Base-by-base conservation (phyloP, 2,797 vertebrate genomes). In the Acomys russatus region DNA sequence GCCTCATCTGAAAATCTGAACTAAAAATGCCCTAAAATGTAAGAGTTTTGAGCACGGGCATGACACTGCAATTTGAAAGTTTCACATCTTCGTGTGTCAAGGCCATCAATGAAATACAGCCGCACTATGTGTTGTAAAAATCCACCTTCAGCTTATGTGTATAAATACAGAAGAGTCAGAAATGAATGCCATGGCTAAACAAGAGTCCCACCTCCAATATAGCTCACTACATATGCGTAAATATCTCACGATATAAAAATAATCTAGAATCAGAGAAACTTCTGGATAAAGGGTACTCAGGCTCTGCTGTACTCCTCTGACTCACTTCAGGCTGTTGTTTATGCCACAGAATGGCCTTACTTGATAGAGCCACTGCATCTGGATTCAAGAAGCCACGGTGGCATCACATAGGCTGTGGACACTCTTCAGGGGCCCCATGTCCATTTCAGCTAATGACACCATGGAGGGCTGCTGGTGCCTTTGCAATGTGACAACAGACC, bases 381-480 rank as follows among this genome's bases (percentile, higher is more conserved):
- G 17, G 23, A 73, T 68, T 59, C 51, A 63, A 28, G 1, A 3
- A 51, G 35, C 17, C 18, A 3, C 11, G 5, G 63, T 17, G 5
- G 6, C 12, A 6, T 71, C 17, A 7, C 12, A 28, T 76, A 18
- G 77, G 54, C 9, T 9, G 11, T 20, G 44, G 49, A 85, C 20
- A 61, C 30, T 25, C 44, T 3, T 7, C 11, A 10, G 25, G 33
- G 6, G 12, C 59, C 0, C 35, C 28, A 17, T 61, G 76, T 44
- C 35, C 68, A 3, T 71, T 49, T 56, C 0, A 6, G 28, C 54
- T 82, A 18, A 51, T 17, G 54, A 56, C 8, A 38, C 20, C 12
- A 3, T 8, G 59, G 8, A 3, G 6, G 4, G 14, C 2, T 56
- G 51, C 33, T 1, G 6, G 63, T 56, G 18, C 9, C 18, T 10